These are phyloP conservation scores for Erpornis zantholeuca DNA, from an alignment of 2,113 vertebrate genomes.

Conservation along the genomic window DNA sequence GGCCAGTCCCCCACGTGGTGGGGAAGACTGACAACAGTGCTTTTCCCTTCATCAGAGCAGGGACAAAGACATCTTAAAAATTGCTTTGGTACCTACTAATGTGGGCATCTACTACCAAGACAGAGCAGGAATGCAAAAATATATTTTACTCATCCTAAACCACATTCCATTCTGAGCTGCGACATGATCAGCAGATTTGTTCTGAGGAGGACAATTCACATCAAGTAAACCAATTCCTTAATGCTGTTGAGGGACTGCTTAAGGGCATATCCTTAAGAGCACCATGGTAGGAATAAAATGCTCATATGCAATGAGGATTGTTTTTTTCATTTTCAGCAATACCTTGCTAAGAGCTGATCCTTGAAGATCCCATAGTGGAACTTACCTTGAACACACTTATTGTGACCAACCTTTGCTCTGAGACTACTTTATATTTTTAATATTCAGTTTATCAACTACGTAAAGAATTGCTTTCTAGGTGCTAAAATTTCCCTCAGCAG, in stretches of 20 bases:
- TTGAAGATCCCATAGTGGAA: not conserved
- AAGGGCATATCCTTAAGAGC: not conserved
- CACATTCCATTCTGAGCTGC: not conserved
- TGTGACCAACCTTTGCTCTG: not conserved
- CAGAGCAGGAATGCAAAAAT: not conserved
- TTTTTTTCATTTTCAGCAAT: not conserved
- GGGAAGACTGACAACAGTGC: not conserved
- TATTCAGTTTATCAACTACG: not conserved
- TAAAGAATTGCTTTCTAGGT: not conserved
- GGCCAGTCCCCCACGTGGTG: fast-evolving
- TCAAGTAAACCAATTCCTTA: not conserved
- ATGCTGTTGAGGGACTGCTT: not conserved
- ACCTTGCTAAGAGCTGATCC: not conserved
- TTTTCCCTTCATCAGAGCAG: not conserved
- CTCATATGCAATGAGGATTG: not conserved
- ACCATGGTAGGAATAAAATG: not conserved
- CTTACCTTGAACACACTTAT: not conserved
- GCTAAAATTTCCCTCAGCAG: not conserved
- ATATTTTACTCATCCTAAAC: not conserved
- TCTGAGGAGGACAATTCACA: not conserved
- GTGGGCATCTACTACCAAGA: not conserved
- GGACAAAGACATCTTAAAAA: not conserved
- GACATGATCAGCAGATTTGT: not conserved
- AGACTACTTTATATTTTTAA: not conserved
- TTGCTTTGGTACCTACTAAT: not conserved